Evolutionary conservation across 2,888 invertebrate species (phyloP).

Genomic region (Lordiphosa fenestrarum): DNA sequence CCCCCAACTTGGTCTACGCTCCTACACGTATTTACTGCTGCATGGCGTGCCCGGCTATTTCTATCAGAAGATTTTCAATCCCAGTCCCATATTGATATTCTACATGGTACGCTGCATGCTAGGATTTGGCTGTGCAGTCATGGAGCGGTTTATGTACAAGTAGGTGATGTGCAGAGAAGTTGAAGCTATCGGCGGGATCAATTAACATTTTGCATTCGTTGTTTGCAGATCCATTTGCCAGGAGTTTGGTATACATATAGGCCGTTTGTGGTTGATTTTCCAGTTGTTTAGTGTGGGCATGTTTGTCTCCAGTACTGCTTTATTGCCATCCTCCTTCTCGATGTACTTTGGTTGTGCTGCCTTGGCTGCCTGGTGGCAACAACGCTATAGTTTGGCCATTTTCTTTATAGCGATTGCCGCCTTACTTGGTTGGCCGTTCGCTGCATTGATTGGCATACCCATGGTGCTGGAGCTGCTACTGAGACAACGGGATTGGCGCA

Average conservation of each 20-base stretch:
- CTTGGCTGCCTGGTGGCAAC: slow-evolving; percentile 93
- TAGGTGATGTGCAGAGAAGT: slow-evolving; percentile 81
- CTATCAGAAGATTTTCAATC: slow-evolving; percentile 87
- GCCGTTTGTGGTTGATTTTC: slow-evolving; percentile 89
- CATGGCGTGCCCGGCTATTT: slow-evolving; percentile 94
- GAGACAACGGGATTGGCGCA: slow-evolving; percentile 84
- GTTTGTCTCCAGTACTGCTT: slow-evolving; percentile 92
- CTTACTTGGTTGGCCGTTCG: slow-evolving; percentile 97
- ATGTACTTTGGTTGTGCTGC: slow-evolving; percentile 92
- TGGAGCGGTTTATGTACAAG: slow-evolving; percentile 97
- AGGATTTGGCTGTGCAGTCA: slow-evolving; percentile 88
- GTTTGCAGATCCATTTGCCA: slow-evolving; percentile 90
- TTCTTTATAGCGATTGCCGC: slow-evolving; percentile 91
- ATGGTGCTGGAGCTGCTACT: slow-evolving; percentile 92
- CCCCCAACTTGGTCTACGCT: slow-evolving; percentile 94
- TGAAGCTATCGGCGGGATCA: too few species aligned
- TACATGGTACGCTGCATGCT: slow-evolving; percentile 92
- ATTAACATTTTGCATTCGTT: slow-evolving; percentile 4
- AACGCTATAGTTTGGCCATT: slow-evolving; percentile 89
- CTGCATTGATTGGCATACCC: slow-evolving; percentile 93
- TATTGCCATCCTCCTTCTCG: slow-evolving; percentile 97
- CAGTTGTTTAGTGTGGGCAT: slow-evolving; percentile 93
- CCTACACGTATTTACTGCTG: slow-evolving; percentile 94
- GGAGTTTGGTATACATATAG: slow-evolving; percentile 94
- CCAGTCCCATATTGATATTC: slow-evolving; percentile 92